Base-by-base conservation (phyloP, 2,797 vertebrate species). In the Lacerta viridis region DNA sequence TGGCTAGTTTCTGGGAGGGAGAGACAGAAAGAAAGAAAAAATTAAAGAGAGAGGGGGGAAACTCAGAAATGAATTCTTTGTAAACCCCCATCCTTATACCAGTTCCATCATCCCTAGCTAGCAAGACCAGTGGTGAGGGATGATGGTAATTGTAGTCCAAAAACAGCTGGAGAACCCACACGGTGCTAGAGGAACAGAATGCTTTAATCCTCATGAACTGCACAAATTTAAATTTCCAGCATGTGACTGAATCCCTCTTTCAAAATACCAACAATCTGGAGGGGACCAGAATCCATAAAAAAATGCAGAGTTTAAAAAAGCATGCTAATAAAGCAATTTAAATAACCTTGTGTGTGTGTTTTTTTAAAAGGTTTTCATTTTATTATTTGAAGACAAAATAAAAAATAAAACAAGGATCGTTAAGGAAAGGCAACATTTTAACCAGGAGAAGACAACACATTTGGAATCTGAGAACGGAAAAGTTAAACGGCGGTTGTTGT, bases 321-420 rank as follows among this genome's bases (percentile, higher is more conserved):
- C 41, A 90, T 87, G 39, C 87, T 90, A 95, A 85, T 91, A 86
- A 84, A 80, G 92, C 76, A 78, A 91, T 39, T 41, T 88, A 39
- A 81, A 29, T 39, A 91, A 88, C 91, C 83, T 90, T 92, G 41
- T 66, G 90, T 89, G 1, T 4, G 39, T 69, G 29, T 36, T 50
- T 27, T 96, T 94, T 85, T 84, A 93, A 95, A 91, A 93, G 86
- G 94, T 95, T 88, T 91, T 92, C 91, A 92, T 97, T 96, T 97
- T 64, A 36, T 74, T 97, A 97, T 97, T 97, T 95, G 94, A 96
- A 96, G 96, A 90, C 93, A 95, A 92, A 95, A 90, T 96, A 95
- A 95, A 95, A 97, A 96, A 95, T 89, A 95, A 96, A 92, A 92
- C 93, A 91, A 90, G 91, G 89, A 87, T 96, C 95, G 95, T 90